A percentile compares a stretch with the other conserved stretches of the same genome.
phyloP scores from a whole-genome alignment of 2,888 invertebrate species.

The Chrysodeixis includens region DNA sequence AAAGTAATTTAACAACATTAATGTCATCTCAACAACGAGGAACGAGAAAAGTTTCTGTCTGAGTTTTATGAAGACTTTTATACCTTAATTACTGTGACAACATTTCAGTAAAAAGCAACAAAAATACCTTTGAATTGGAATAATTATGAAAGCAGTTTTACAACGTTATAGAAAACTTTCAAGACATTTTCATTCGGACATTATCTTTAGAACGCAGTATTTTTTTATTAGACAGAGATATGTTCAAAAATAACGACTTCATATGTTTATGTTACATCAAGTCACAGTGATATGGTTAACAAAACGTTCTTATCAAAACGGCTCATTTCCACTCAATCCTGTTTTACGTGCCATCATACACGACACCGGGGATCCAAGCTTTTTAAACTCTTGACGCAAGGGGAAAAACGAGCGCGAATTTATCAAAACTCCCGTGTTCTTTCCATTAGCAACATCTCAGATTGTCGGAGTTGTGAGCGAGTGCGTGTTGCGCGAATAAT shows the following conservation, averaged over 20 bases:
- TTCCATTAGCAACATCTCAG: constrained; percentile 86
- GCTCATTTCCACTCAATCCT: constrained; percentile 83
- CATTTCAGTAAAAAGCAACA: constrained; percentile 10
- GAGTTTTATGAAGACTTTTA: constrained; percentile 66
- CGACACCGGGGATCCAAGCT: constrained; percentile 64
- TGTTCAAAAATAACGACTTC: not conserved
- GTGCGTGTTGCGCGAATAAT: constrained; percentile 79
- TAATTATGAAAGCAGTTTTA: constrained; percentile 1
- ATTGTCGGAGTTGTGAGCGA: constrained; percentile 77
- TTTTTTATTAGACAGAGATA: not conserved
- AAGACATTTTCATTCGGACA: not conserved
- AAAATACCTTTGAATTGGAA: not conserved
- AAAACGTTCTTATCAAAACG: constrained; percentile 76
- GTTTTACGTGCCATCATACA: constrained; percentile 73
- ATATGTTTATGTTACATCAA: constrained; percentile 48
- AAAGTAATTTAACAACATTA: constrained; percentile 74
- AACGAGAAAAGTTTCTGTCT: constrained; percentile 71
- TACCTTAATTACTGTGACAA: constrained; percentile 61
- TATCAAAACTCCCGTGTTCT: constrained; percentile 85
- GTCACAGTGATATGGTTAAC: constrained; percentile 58
- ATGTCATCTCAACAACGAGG: constrained; percentile 72
- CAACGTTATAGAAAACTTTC: not conserved
- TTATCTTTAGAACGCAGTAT: not conserved
- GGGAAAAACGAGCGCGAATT: constrained; percentile 76
- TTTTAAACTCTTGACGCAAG: constrained; percentile 72